Base-by-base conservation (phyloP, 2,797 vertebrate genomes). In the Pempheris klunzingeri region DNA sequence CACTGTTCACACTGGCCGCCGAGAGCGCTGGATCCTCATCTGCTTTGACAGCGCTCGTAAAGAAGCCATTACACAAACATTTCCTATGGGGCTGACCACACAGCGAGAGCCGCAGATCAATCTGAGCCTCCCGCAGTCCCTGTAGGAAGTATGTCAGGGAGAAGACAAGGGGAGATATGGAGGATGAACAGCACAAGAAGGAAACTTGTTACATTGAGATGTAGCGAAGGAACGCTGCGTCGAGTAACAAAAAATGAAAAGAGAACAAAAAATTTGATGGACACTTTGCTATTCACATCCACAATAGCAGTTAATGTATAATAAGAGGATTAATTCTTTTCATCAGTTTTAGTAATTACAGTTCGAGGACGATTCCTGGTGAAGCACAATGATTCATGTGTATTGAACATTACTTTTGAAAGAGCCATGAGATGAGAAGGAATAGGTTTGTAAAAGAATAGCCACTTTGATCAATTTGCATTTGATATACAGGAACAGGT, bases 61-160 rank as follows among this genome's bases (percentile, higher is more conserved):
- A 92, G 90, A 87, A 85, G 38, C 87, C 85, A 87, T 91, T 92
- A 91, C 83, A 83, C 86, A 87, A 90, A 90, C 85, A 86, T 82
- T 77, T 91, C 92, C 92, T 88, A 65, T 81, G 91, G 89, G 88
- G 85, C 68, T 85, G 89, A 86, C 90, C 87, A 63, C 91, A 88
- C 91, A 77, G 84, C 53, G 50, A 75, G 88, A 81, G 85, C 78
- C 11, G 83, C 44, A 79, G 82, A 91, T 92, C 87, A 90, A 88
- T 90, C 87, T 34, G 36, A 80, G 81, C 84, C 57, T 64, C 64
- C 58, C 83, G 34, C 78, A 83, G 70, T 81, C 83, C 71, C 87
- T 72, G 71, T 73, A 77, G 88, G 83, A 88, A 36, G 80, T 43
- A 24, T 72, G 82, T 81, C 79, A 57, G 41, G 17, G 71, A 78